Percentiles rank a stretch among this genome's conserved stretches.
These are phyloP conservation scores for Cryptotermes secundus DNA, from an alignment of 1,140 invertebrate genomes.

Conservation along the genomic window DNA sequence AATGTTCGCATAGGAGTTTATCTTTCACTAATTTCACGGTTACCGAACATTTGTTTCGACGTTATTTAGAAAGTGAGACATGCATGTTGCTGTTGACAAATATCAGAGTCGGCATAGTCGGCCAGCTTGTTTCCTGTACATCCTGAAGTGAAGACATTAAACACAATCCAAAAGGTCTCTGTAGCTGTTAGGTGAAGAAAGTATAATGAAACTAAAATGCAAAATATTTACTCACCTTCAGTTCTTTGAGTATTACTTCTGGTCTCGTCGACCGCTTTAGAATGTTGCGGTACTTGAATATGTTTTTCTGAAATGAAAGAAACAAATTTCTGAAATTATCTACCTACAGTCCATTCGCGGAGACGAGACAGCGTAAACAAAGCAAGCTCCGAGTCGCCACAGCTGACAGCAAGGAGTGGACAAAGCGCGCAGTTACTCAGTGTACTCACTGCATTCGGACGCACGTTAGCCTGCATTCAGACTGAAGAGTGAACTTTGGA, in stretches of 20 bases:
- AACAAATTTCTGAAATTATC: not conserved
- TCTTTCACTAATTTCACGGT: not conserved
- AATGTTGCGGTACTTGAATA: conserved; percentile 74
- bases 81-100: not conserved
- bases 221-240: conserved; percentile 59
- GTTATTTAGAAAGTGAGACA: not conserved
- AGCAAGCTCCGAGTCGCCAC: no score
- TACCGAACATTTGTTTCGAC: not conserved
- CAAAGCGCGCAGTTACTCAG: no score
- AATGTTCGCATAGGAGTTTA: not conserved
- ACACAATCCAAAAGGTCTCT: not conserved
- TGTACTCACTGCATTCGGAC: no score
- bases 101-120: not conserved
- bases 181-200: not conserved
- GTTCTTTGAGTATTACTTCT: conserved; percentile 78
- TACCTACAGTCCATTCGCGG: no score
- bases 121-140: no score
- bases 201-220: not conserved
- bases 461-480: no score
- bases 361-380: no score
- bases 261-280: conserved; percentile 65
- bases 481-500: no score
- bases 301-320: conserved; percentile 66
- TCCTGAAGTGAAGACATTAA: not conserved
- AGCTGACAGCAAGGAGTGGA: no score